Base-by-base conservation (phyloP, 2,888 invertebrate genomes). In the Diarsia rubi region DNA sequence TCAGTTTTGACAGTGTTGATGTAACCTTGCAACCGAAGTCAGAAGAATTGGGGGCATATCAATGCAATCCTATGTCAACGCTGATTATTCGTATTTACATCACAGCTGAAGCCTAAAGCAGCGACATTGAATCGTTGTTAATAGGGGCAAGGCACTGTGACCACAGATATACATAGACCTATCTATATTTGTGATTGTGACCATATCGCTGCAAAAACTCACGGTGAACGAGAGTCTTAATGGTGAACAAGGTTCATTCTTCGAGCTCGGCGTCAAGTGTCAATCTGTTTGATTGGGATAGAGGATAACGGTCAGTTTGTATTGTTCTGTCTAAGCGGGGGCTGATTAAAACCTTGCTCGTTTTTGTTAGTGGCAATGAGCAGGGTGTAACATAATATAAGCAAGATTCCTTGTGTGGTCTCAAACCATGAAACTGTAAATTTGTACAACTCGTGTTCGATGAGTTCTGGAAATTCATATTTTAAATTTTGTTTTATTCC, bases 201-300 rank as follows among this genome's bases (percentile, higher is more conserved):
- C 31, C 4, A 31, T 31, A 24, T 54, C 5, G 24, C 54, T 14
- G 6, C 54, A 24, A 54, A 14, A 54, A 54, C 0, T 4, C 6
- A 14, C 24, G 54, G 24, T 54, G 54, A 14, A 24, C 24, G 2
- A 54, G 14, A 1, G 24, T 24, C 54, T n/a, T n/a, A n/a, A n/a
- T n/a, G 14, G 44, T 47, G 24, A 63, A 63, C 72, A 81, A 67
- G 63, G 62, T 52, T 64, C 44, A 60, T 45, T 24, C 31, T 62
- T 31, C 14, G 19, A 24, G 21, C 31, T 67, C 27, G 19, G 47
- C 59, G 67, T 68, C 59, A 60, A 75, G 63, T 75, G 75, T 54
- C 69, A 74, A 79, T 79, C 81, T 60, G 67, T 81, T 77, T 77
- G 81, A 81, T 77, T 66, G 67, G 67, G 72, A 81, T 63, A 72